Evolutionary conservation across 53 echinoderm and acorn worm genomes (phyloP), one percentile per base, ranked within the genome.

Genomic region (Astropecten irregularis): DNA sequence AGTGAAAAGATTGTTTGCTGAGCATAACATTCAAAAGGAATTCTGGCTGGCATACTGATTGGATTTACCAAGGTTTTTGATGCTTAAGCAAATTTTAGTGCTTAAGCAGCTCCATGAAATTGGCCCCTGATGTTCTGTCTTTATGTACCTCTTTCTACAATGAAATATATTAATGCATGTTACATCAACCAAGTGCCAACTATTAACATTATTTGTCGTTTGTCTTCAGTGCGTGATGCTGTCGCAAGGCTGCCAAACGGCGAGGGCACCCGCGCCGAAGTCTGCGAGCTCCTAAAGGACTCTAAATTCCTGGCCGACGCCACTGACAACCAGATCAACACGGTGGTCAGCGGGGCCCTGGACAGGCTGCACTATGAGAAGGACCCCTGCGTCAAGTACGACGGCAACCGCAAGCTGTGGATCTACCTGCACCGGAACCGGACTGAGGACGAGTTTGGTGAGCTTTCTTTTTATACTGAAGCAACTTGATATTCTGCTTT

Each of bases 351-450:
- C 23, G 97, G 97, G 9, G 97, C 97, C 49, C 81, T 97, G 25
- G 97, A 97, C 53, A 89, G 97, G 32, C 84, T 97, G 0, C 97
- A 97, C 86, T 95, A 97, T 56, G 97, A 97, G 89, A 94, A 97
- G 40, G 97, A 97, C 67, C 97, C 97, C 0, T 92, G 97, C 46
- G 93, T 97, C 37, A 97, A 94, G 68, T 97, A 91, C 49, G 97
- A 97, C 68, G 85, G 84, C 0, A 91, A 92, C 46, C 79, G 91
- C 1, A 97, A 94, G 63, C 88, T 97, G 11, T 97, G 97, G 97
- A 87, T 97, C 20, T 97, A 92, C 58, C 70, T 97, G 5, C 97
- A 97, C 38, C 50, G 92, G 15, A 91, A 92, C 29, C 52, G 97
- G 19, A 63, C 89, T 0, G 90, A 91, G 54, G 87, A 84, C 28